phyloP scores from a whole-genome alignment of 2,797 vertebrate species.

The Podarcis lilfordi region DNA sequence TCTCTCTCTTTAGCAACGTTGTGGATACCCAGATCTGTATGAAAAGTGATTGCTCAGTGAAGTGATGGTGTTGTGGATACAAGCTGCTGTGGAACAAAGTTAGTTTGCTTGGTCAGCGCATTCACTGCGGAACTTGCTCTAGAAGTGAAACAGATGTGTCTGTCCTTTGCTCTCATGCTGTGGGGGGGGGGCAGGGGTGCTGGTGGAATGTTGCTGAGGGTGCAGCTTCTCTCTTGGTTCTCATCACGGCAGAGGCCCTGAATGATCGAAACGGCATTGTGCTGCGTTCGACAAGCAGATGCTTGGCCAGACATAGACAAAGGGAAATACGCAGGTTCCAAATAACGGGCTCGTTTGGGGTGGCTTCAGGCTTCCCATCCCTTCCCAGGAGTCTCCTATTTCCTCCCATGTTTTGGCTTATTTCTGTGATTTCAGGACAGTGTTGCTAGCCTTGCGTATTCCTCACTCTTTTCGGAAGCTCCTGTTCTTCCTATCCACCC shows the following conservation, averaged over 20 bases:
- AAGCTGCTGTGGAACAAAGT: constrained; percentile 3
- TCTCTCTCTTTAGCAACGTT: background rate
- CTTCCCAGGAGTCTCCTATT: background rate
- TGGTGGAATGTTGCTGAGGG: constrained; percentile 27
- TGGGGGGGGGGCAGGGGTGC: background rate
- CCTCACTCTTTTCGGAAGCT: background rate
- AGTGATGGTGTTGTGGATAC: background rate
- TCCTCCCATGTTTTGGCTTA: background rate
- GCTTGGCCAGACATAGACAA: background rate
- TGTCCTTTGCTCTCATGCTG: background rate
- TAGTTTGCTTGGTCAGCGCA: constrained; percentile 1
- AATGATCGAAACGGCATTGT: background rate
- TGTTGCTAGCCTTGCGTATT: background rate
- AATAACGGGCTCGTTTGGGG: background rate
- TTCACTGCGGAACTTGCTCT: background rate
- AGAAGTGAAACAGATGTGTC: background rate
- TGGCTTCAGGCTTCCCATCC: background rate
- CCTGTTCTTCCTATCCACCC: background rate
- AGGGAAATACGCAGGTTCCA: background rate
- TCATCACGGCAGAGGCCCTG: background rate
- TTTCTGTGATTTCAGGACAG: background rate
- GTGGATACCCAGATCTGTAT: background rate
- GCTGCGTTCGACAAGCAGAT: background rate
- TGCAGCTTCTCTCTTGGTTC: constrained; percentile 8
- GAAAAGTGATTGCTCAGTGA: background rate